Base-by-base conservation (phyloP, 2,888 invertebrate genomes). In the Acanthosepion pharaonis region DNA sequence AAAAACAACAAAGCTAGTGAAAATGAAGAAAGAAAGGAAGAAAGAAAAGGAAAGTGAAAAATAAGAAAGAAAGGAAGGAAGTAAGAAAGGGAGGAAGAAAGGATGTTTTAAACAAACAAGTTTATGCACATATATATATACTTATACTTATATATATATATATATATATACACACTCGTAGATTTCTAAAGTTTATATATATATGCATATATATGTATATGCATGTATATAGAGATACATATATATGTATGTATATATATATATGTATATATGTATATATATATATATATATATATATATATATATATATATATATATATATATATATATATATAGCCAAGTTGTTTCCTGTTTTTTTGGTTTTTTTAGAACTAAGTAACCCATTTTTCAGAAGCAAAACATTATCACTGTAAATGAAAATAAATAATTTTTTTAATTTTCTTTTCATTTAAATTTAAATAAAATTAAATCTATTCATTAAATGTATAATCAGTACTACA, bases 71-170 rank as follows among this genome's bases (percentile, higher is more conserved):
- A 33, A 78, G 78, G n/a, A 78, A 33, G 78, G 15, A 78, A 78
- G 78, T n/a, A 33, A 78, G 78, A 78, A 78, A 78, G 78, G n/a
- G n/a, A 78, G 33, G 78, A 78, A 78, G 78, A 78, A 78, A 78
- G 78, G 78, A 78, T 78, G 78, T 78, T 78, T 78, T 78, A 78
- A 78, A 78, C 78, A 78, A 78, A 78, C 78, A n/a, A n/a, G 78
- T 78, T 78, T 78, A 78, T 78, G 78, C 78, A 78, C 78, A 78
- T 78, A 78, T 78, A 78, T 78, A 78, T 78, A 78, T 78, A 78
- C n/a, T 78, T 78, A 78, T 78, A 78, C n/a, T n/a, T n/a, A n/a
- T 78, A 78, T 78, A 78, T 78, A 64, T 64, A 64, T 64, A 64
- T 64, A 64, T 64, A 78, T 78, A 78, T 78, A 78, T 1, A 78